A percentile compares a stretch with the other conserved stretches of the same genome.
These are phyloP conservation scores for Lethocerus indicus DNA, from an alignment of 1,140 invertebrate genomes.

Conservation along the genomic window DNA sequence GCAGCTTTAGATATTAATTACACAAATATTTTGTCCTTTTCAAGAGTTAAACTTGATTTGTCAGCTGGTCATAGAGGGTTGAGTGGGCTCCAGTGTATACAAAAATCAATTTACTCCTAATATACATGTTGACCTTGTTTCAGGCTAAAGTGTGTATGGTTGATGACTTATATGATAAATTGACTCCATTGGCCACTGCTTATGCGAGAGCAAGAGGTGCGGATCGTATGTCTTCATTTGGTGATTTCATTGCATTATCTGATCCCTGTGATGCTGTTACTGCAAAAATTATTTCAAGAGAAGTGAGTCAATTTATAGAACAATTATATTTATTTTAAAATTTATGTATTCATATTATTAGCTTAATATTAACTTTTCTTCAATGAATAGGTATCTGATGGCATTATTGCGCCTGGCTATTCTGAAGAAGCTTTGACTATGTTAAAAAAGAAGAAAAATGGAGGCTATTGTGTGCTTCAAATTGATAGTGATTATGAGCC, in stretches of 20 bases:
- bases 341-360: not conserved
- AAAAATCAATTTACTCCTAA: too few relatives aligned
- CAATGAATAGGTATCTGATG: slow-evolving; percentile 67
- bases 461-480: slow-evolving; percentile 82
- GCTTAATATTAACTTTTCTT: not conserved
- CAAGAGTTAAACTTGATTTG: too few relatives aligned
- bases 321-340: not conserved
- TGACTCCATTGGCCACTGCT: slow-evolving; percentile 80
- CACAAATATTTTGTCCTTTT: not conserved
- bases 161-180: slow-evolving; percentile 52
- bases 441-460: slow-evolving; percentile 91
- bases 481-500: slow-evolving; percentile 82
- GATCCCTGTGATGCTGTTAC: slow-evolving; percentile 71
- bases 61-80: too few relatives aligned
- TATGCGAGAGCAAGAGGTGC: slow-evolving; percentile 93
- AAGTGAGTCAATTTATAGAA: slow-evolving; percentile 25
- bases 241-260: slow-evolving; percentile 91
- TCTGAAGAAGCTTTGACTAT: slow-evolving; percentile 64
- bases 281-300: slow-evolving; percentile 42
- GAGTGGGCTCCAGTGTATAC: too few relatives aligned
- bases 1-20: not conserved
- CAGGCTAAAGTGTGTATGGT: slow-evolving; percentile 88
- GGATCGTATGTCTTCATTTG: slow-evolving; percentile 97
- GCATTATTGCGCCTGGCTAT: slow-evolving; percentile 89
- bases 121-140: too few relatives aligned